Percentiles rank a stretch among this genome's conserved stretches.
These are phyloP conservation scores for Chrysemys picta DNA, from an alignment of 2,113 vertebrate genomes.

Conservation along the genomic window DNA sequence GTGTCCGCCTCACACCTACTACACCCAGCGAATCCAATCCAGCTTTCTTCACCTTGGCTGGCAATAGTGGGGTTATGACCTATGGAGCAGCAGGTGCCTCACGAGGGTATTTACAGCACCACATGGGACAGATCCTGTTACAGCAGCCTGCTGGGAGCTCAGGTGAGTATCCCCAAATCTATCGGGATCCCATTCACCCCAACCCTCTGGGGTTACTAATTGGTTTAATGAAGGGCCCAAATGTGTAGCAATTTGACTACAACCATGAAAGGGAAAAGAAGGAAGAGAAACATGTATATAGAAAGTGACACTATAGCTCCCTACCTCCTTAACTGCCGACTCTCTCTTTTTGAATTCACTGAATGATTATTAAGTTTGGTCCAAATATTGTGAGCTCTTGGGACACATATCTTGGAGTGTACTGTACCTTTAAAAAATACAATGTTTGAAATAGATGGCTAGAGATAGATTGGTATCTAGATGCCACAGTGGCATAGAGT, in stretches of 20 bases:
- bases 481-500: not conserved
- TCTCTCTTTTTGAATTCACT: not conserved
- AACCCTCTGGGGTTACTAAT: not conserved
- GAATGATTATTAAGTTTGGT: not conserved
- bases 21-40: slow-evolving; percentile 70
- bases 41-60: slow-evolving; percentile 77
- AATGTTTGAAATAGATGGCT: not conserved
- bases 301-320: not conserved
- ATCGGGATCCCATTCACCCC: accelerated
- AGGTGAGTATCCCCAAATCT: slow-evolving; percentile 57
- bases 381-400: not conserved
- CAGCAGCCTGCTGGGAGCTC: slow-evolving; percentile 72
- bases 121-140: slow-evolving; percentile 73
- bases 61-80: slow-evolving; percentile 64
- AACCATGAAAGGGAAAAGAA: not conserved
- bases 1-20: slow-evolving; percentile 77
- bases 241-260: not conserved
- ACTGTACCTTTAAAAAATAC: not conserved
- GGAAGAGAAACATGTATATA: not conserved
- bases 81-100: slow-evolving; percentile 65
- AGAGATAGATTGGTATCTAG: not conserved
- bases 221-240: not conserved
- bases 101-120: slow-evolving; percentile 77
- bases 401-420: not conserved
- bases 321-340: not conserved